phyloP scores from a whole-genome alignment of 2,888 invertebrate genomes.

The Argyresthia goedartella region DNA sequence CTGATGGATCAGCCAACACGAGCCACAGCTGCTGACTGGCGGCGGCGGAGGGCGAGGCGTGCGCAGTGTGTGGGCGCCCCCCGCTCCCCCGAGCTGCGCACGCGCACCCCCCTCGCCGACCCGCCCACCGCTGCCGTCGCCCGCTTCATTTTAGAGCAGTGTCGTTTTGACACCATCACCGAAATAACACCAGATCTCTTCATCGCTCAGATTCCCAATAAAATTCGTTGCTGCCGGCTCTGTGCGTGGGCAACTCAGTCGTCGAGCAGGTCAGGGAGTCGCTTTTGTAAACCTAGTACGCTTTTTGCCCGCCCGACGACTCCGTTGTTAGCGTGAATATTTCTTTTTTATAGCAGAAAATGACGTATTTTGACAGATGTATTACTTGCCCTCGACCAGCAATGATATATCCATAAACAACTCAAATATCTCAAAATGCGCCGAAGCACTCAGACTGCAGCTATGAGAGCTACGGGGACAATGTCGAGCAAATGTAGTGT shows the following conservation, averaged over 20 bases:
- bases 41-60: conserved; percentile 66
- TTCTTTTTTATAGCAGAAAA: no score
- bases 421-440: no score
- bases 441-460: no score
- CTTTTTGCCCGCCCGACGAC: no score
- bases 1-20: conserved; percentile 76
- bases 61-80: conserved; percentile 52
- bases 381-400: no score
- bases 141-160: conserved; percentile 66
- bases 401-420: no score
- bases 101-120: conserved; percentile 20
- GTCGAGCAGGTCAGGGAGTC: no score
- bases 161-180: conserved; percentile 68
- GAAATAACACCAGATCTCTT: conserved; percentile 46
- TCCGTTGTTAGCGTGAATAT: no score
- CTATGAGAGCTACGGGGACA: no score
- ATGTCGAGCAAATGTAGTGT: no score
- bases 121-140: conserved; percentile 21
- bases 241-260: neutral
- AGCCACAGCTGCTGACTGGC: conserved; percentile 68
- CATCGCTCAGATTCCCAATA: conserved; percentile 15
- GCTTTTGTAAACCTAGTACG: no score
- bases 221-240: conserved; percentile 21
- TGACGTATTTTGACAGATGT: no score
- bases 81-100: conserved; percentile 13